phyloP scores from a whole-genome alignment of 2,797 vertebrate genomes.

The Mormyrops attenuatus region DNA sequence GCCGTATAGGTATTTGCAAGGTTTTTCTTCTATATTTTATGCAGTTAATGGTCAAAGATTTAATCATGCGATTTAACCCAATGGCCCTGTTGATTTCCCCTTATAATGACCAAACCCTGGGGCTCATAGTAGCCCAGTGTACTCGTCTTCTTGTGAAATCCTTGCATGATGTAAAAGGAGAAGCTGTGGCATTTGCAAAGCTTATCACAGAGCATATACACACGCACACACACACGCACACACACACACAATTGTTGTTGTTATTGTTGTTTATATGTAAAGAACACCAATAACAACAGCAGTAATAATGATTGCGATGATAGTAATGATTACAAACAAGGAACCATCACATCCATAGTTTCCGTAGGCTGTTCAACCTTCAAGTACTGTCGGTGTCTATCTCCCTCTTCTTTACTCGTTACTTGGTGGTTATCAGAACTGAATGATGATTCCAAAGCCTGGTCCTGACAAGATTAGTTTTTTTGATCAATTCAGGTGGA shows the following conservation, averaged over 20 bases:
- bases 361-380: background rate
- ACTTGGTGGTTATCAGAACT: conserved; percentile 19
- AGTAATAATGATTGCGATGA: background rate
- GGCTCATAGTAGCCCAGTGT: background rate
- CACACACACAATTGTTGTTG: background rate
- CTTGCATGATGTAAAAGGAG: background rate
- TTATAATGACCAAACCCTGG: background rate
- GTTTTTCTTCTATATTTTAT: background rate
- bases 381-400: background rate
- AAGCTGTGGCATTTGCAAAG: background rate
- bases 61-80: background rate
- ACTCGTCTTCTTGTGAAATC: background rate
- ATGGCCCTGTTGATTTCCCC: background rate
- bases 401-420: conserved; percentile 7
- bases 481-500: conserved; percentile 18
- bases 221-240: background rate
- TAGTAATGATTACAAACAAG: background rate
- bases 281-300: background rate
- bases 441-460: conserved; percentile 3
- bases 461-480: conserved; percentile 17
- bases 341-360: conserved; percentile 13
- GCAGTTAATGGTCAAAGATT: background rate
- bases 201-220: background rate
- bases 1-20: background rate
- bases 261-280: background rate